phyloP scores from a whole-genome alignment of 1,140 invertebrate species.

The Lordiphosa stackelbergi region DNA sequence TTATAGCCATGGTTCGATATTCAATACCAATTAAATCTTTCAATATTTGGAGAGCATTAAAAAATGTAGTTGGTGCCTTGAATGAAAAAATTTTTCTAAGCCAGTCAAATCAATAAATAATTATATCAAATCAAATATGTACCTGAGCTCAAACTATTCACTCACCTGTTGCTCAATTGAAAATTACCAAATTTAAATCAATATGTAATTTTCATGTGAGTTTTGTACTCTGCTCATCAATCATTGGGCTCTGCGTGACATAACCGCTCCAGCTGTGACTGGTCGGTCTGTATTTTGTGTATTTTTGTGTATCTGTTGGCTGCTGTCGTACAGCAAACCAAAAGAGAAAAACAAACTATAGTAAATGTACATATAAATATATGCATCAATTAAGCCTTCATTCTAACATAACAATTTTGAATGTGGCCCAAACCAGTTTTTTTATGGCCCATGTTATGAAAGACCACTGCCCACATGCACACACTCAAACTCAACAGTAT shows the following conservation, averaged over 20 bases:
- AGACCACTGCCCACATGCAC: slow-evolving; percentile 27
- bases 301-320: slow-evolving; percentile 12
- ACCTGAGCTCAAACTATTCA: no score
- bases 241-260: slow-evolving; percentile 60
- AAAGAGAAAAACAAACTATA: not conserved
- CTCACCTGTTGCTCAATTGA: slow-evolving; percentile 39
- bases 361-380: slow-evolving; percentile 24
- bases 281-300: slow-evolving; percentile 23
- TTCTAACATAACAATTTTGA: slow-evolving; percentile 64
- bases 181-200: slow-evolving; percentile 25
- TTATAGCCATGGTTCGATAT: no score
- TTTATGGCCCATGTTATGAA: slow-evolving; percentile 19
- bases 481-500: slow-evolving; percentile 28
- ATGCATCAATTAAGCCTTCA: slow-evolving; percentile 69
- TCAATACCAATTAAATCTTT: no score
- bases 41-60: no score
- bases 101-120: no score
- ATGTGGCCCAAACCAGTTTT: slow-evolving; percentile 59
- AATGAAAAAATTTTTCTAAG: not conserved
- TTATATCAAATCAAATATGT: no score
- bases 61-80: no score
- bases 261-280: slow-evolving; percentile 59
- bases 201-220: slow-evolving; percentile 24
- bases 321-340: slow-evolving; percentile 10
- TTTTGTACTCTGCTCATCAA: slow-evolving; percentile 33